Percentiles rank a stretch among this genome's conserved stretches.
phyloP scores from a whole-genome alignment of 1,140 invertebrate genomes.

The Pogonomyrmex barbatus region DNA sequence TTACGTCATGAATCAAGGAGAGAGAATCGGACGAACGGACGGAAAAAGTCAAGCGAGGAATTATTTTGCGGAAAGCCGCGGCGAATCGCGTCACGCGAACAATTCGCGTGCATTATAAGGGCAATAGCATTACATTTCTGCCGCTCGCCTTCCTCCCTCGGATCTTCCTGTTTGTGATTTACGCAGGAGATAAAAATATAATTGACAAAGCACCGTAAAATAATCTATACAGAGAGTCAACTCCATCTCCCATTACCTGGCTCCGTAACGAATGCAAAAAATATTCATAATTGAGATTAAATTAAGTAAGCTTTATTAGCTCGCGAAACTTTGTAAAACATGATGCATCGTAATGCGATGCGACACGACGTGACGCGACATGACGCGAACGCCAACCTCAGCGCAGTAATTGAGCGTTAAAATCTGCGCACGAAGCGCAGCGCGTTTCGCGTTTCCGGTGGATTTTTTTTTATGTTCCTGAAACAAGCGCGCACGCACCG shows the following conservation, averaged over 20 bases:
- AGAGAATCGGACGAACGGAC: too few species aligned
- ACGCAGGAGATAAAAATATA: neutral
- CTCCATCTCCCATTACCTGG: neutral
- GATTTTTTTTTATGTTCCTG: conserved; percentile 23
- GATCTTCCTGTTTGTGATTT: conserved; percentile 33
- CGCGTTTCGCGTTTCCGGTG: conserved; percentile 40
- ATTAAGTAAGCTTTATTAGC: neutral
- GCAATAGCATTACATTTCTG: conserved; percentile 61
- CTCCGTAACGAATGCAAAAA: neutral
- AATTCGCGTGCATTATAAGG: conserved; percentile 75
- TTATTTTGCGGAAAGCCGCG: conserved; percentile 54
- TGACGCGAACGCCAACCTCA: neutral
- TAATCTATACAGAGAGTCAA: neutral
- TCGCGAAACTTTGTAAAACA: neutral
- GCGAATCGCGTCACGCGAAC: conserved; percentile 29
- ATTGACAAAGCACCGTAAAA: conserved; percentile 38
- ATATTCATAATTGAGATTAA: conserved; percentile 7
- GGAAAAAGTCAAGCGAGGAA: conserved; percentile 46
- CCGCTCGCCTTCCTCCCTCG: neutral
- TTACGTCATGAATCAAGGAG: conserved; percentile 57
- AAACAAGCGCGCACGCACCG: conserved; percentile 41
- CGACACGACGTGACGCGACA: neutral
- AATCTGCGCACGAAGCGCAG: conserved; percentile 40
- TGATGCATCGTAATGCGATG: neutral
- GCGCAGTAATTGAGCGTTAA: conserved; percentile 43